Evolutionary conservation across 2,113 vertebrate genomes (phyloP).

Genomic region (Diphyllodes magnificus): DNA sequence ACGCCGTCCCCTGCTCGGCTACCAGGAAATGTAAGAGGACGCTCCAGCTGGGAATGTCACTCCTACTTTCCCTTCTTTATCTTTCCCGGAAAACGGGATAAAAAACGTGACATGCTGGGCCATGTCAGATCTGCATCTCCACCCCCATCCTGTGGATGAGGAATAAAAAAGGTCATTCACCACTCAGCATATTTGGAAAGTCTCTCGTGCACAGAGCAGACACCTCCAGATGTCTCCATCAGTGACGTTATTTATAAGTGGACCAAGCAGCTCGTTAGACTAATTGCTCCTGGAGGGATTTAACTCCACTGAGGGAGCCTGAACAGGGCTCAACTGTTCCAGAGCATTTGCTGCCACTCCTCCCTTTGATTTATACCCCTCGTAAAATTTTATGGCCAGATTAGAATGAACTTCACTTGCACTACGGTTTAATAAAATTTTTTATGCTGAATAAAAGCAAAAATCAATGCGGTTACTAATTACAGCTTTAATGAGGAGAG

Average conservation of each 20-base stretch:
- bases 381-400: constrained; percentile 56
- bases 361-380: constrained; percentile 46
- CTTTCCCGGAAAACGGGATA: background rate
- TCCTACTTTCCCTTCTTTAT: background rate
- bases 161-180: background rate
- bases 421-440: background rate
- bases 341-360: constrained; percentile 34
- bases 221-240: constrained; percentile 34
- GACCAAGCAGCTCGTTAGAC: constrained; percentile 27
- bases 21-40: background rate
- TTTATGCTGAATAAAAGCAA: background rate
- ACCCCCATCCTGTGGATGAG: background rate
- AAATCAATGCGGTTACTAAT: background rate
- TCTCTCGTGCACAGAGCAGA: background rate
- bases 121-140: background rate
- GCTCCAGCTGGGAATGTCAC: background rate
- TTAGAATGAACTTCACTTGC: constrained; percentile 67
- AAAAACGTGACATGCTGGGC: background rate
- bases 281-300: constrained; percentile 54
- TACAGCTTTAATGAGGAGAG: background rate
- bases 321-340: constrained; percentile 11
- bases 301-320: background rate
- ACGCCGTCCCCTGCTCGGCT: background rate
- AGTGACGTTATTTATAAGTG: constrained; percentile 42
- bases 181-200: background rate